phyloP scores from a whole-genome alignment of 2,888 invertebrate species.

The Autographa gamma region DNA sequence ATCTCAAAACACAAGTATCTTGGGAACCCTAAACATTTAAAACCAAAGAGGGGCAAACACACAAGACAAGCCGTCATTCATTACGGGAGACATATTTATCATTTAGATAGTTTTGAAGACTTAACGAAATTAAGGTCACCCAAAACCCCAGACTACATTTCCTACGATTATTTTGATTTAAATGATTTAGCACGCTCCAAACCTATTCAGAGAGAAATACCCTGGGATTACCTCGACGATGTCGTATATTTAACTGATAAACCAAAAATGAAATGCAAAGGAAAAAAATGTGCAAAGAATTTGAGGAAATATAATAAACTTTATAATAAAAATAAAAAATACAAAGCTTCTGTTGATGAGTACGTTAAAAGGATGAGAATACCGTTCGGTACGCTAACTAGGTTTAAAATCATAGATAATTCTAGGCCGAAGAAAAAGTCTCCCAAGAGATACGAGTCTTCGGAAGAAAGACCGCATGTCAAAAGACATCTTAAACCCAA shows the following conservation, averaged over 20 bases:
- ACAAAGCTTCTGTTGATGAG: background rate
- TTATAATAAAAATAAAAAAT: background rate
- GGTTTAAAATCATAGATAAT: constrained; percentile 32
- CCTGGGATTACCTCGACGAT: constrained; percentile 56
- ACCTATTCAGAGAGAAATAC: background rate
- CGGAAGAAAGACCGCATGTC: background rate
- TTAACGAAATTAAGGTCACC: background rate
- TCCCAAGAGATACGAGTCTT: background rate
- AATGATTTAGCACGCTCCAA: constrained; percentile 27
- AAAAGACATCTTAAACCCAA: background rate
- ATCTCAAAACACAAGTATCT: background rate
- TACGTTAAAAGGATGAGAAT: background rate
- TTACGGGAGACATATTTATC: constrained; percentile 16
- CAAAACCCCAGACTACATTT: constrained; percentile 12
- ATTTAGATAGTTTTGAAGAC: constrained; percentile 13
- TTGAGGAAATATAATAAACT: background rate
- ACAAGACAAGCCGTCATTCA: constrained; percentile 8
- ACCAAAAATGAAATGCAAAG: background rate
- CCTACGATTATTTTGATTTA: constrained; percentile 56
- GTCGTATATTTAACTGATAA: background rate
- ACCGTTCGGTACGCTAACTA: background rate
- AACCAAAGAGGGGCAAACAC: background rate
- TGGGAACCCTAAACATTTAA: background rate
- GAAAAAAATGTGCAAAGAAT: background rate
- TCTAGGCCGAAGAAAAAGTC: background rate